phyloP scores from a whole-genome alignment of 2,797 vertebrate genomes.

The Poliocrania exsul region DNA sequence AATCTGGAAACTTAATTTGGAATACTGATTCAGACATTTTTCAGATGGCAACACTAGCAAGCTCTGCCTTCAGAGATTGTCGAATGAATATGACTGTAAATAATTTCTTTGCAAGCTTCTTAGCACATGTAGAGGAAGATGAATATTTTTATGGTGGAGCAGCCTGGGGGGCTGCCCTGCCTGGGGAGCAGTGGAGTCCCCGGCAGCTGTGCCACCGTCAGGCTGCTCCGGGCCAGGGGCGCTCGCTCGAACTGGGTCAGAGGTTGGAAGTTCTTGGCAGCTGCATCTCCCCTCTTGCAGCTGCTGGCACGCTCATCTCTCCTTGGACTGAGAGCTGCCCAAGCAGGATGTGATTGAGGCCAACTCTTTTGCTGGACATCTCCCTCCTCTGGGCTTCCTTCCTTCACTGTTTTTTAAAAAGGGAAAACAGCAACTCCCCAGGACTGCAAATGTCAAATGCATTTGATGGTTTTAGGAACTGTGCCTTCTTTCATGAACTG shows the following conservation, averaged over 20 bases:
- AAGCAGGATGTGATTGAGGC: slow-evolving; percentile 64
- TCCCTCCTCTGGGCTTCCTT: slow-evolving; percentile 59
- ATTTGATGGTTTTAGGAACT: slow-evolving; percentile 26
- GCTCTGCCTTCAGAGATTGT: not conserved
- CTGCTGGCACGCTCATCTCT: slow-evolving; percentile 38
- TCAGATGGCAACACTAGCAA: not conserved
- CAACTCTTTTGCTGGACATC: slow-evolving; percentile 53
- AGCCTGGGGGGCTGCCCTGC: not conserved
- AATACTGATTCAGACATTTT: not conserved
- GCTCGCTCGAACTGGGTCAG: not conserved
- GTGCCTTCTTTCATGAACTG: not conserved
- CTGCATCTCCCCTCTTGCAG: not conserved
- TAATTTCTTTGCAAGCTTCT: not conserved
- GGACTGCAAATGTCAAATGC: slow-evolving; percentile 23
- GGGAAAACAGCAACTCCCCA: not conserved
- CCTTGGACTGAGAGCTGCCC: slow-evolving; percentile 42
- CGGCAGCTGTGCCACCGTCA: not conserved
- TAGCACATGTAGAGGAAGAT: fast-evolving
- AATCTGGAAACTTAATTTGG: not conserved
- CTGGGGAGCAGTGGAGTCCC: not conserved
- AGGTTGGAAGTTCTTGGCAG: slow-evolving; percentile 48
- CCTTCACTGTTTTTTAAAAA: slow-evolving; percentile 18
- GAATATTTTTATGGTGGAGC: not conserved
- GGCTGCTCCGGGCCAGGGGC: not conserved
- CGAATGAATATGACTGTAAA: not conserved